Evolutionary conservation across 2,888 invertebrate genomes (phyloP), one percentile per base, ranked within the genome.

Genomic region (Synanthedon vespiformis): DNA sequence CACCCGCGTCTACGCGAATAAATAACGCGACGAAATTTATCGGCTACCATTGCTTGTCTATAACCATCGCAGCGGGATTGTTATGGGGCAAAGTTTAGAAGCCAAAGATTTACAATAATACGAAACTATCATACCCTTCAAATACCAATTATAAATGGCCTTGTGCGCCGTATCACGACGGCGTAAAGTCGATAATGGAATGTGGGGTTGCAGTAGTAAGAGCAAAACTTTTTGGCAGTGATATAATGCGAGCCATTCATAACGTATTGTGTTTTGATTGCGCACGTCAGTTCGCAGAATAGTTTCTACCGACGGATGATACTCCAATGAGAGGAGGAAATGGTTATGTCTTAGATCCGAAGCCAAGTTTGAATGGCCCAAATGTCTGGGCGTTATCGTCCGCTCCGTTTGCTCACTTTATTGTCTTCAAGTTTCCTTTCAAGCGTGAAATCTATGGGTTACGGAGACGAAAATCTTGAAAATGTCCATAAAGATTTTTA

Each of bases 201-300:
- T 11, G 49, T 54, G 16, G 54, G 22, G 49, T 4, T 27, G 40
- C 14, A 18, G 34, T 52, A 27, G 13, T 48, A 52, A 53, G 40
- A 54, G 56, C 51, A 58, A 41, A 52, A 48, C 55, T 61, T 62
- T 54, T 54, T 61, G 59, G 69, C 56, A 53, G 52, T 58, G 61
- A 57, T 62, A 65, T 80, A 81, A 81, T 80, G 80, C 70, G 67
- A 62, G 71, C 76, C 69, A 85, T 87, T 80, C 78, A 84, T 85
- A 84, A 83, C 75, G 82, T 83, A 86, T 87, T 87, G 86, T 87
- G 76, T 79, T 85, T 83, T 85, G 86, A 87, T 86, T 80, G 80
- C 68, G 65, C 62, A 73, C 70, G 80, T 82, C 77, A 76, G 70
- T 72, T 68, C 61, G 72, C 71, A 72, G 75, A 67, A 64, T 78